These are phyloP conservation scores for Harpalus rubripes DNA, from an alignment of 2,888 invertebrate genomes.

Conservation along the genomic window DNA sequence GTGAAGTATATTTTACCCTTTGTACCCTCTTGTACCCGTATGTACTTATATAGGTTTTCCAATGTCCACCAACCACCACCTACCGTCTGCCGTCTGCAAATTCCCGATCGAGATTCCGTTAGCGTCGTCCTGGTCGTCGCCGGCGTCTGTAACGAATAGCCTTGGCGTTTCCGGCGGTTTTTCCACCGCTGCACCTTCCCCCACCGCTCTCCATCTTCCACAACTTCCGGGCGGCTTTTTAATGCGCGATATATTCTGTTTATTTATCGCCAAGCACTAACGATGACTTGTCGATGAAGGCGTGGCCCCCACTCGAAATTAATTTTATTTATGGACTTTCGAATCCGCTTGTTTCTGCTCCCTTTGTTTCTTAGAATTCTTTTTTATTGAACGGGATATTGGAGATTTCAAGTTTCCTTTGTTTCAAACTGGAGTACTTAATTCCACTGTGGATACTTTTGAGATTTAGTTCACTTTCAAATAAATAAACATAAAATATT, in stretches of 20 bases:
- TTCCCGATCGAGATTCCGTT: constrained; percentile 30
- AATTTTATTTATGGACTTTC: constrained; percentile 61
- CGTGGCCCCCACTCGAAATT: constrained; percentile 54
- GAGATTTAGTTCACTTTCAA: constrained; percentile 42
- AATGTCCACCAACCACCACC: too few relatives aligned
- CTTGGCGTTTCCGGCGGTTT: constrained; percentile 30
- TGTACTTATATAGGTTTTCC: too few relatives aligned
- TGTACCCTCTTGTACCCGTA: too few relatives aligned
- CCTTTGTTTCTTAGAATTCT: constrained; percentile 51
- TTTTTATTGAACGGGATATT: constrained; percentile 41
- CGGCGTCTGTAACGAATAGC: constrained; percentile 45
- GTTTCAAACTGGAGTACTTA: constrained; percentile 44
- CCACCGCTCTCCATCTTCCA: constrained; percentile 25
- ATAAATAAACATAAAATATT: constrained; percentile 48
- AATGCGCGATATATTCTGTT: constrained; percentile 66
- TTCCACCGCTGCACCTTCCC: constrained; percentile 36
- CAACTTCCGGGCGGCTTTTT: constrained; percentile 55
- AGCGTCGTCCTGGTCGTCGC: constrained; percentile 1
- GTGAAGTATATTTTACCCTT: too few relatives aligned
- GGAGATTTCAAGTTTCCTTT: constrained; percentile 44
- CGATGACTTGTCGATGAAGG: constrained; percentile 65
- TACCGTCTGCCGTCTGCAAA: too few relatives aligned
- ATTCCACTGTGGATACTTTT: constrained; percentile 36
- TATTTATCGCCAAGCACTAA: constrained; percentile 64
- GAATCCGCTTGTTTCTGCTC: constrained; percentile 52